A percentile compares a stretch with the other conserved stretches of the same genome.
phyloP scores from a whole-genome alignment of 2,888 invertebrate species.

The Unio pictorum region DNA sequence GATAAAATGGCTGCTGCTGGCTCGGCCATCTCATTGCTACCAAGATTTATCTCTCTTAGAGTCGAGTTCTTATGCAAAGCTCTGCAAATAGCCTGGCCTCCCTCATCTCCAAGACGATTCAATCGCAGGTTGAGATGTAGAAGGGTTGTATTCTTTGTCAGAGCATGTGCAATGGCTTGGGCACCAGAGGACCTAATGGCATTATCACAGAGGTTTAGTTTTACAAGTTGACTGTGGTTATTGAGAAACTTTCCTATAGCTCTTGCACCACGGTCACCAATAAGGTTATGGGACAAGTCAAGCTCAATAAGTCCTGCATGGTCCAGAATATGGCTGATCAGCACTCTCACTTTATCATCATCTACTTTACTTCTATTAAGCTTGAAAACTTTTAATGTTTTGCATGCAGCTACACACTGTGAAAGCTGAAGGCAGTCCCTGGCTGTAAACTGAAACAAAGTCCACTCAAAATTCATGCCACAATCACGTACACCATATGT shows the following conservation, averaged over 20 bases:
- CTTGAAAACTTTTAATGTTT: conserved; percentile 64
- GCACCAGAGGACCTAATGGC: conserved; percentile 69
- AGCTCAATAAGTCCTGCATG: conserved; percentile 68
- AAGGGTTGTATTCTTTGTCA: conserved; percentile 69
- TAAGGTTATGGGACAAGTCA: conserved; percentile 70
- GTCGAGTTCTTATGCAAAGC: conserved; percentile 67
- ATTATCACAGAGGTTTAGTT: conserved; percentile 67
- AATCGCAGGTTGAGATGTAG: conserved; percentile 63
- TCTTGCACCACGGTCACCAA: conserved; percentile 70
- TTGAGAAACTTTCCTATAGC: conserved; percentile 72
- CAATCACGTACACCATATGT: conserved; percentile 71
- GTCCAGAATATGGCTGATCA: conserved; percentile 70
- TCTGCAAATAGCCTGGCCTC: conserved; percentile 70
- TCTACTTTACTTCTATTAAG: conserved; percentile 70
- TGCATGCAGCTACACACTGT: conserved; percentile 68
- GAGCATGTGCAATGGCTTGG: conserved; percentile 71
- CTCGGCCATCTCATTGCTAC: conserved; percentile 70
- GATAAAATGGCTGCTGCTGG: conserved; percentile 69
- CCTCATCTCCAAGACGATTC: conserved; percentile 71
- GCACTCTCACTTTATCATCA: conserved; percentile 69
- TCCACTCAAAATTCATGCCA: conserved; percentile 73
- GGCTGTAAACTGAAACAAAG: conserved; percentile 71
- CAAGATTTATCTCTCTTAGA: conserved; percentile 66
- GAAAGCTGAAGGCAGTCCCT: conserved; percentile 70
- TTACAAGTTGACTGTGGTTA: conserved; percentile 67